Evolutionary conservation across 1,140 invertebrate species (phyloP).

Genomic region (Rhizoglyphus robini): DNA sequence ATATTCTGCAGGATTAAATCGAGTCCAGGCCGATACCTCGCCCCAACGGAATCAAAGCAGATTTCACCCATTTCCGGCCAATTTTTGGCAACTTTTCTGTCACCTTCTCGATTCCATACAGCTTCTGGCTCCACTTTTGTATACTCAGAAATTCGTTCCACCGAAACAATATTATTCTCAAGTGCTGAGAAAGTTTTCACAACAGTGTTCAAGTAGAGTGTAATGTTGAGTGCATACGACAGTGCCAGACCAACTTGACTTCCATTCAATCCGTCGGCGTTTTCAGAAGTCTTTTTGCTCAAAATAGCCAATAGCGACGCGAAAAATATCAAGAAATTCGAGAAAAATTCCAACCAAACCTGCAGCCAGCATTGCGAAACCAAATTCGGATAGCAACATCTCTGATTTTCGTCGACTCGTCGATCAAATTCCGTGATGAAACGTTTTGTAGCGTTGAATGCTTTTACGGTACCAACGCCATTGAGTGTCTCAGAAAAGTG

Average conservation of each 20-base stretch:
- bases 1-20: constrained; percentile 63
- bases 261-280: constrained; percentile 76
- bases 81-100: constrained; percentile 34
- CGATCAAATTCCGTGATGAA: constrained; percentile 35
- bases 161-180: no score
- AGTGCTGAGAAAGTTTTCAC: no score
- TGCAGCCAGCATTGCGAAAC: constrained; percentile 32
- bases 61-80: constrained; percentile 64
- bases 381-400: constrained; percentile 38
- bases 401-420: no score
- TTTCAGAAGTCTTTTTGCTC: constrained; percentile 47
- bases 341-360: constrained; percentile 32
- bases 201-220: no score
- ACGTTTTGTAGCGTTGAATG: constrained; percentile 29
- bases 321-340: no score
- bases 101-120: not conserved
- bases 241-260: constrained; percentile 93
- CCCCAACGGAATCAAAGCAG: constrained; percentile 57
- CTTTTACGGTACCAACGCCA: constrained; percentile 33
- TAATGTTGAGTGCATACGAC: no score
- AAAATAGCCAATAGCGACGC: constrained; percentile 73
- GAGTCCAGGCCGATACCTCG: constrained; percentile 61
- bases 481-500: constrained; percentile 33
- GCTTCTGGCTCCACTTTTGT: constrained; percentile 47
- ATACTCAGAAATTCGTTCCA: no score